Conservation (phyloP, 2,888 invertebrate species). For the Liopterus haemorrhoidalis region DNA sequence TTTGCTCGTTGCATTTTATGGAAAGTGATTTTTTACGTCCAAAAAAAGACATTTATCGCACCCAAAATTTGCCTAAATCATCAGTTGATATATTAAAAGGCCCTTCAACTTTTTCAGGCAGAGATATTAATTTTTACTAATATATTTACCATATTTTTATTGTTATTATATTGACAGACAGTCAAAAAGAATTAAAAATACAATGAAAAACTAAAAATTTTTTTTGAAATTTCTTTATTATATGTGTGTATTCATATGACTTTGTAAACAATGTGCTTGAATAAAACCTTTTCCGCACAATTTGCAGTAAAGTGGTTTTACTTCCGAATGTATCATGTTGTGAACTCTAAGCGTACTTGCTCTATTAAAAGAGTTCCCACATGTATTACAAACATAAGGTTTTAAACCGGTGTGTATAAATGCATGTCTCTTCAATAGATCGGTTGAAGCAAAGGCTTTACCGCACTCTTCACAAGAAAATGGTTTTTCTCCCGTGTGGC, state of each 20-base stretch:
- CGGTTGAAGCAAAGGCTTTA: slow-evolving; percentile 36
- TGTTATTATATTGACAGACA: too few relatives aligned
- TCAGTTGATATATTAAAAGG: too few relatives aligned
- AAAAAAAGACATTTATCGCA: too few relatives aligned
- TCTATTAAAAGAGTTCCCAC: slow-evolving; percentile 36
- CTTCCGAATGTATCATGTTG: slow-evolving; percentile 37
- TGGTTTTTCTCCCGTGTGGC: slow-evolving; percentile 38
- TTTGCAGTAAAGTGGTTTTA: slow-evolving; percentile 36
- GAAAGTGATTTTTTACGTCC: too few relatives aligned
- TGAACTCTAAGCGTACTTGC: slow-evolving; percentile 38
- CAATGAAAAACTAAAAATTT: too few relatives aligned
- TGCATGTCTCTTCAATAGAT: slow-evolving; percentile 35
- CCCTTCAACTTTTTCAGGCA: too few relatives aligned
- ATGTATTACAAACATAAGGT: slow-evolving; percentile 37
- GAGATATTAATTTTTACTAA: too few relatives aligned
- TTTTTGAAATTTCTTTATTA: too few relatives aligned
- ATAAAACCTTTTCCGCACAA: slow-evolving; percentile 38
- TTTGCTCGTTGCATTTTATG: too few relatives aligned
- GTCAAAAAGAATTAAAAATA: too few relatives aligned
- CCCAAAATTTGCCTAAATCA: too few relatives aligned
- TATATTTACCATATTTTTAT: too few relatives aligned
- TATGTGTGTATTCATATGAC: slow-evolving; percentile 32
- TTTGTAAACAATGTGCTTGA: slow-evolving; percentile 36
- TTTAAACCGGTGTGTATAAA: slow-evolving; percentile 37
- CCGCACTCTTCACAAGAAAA: slow-evolving; percentile 31